Conservation (phyloP, 2,797 vertebrate genomes). For the Falco rusticolus region DNA sequence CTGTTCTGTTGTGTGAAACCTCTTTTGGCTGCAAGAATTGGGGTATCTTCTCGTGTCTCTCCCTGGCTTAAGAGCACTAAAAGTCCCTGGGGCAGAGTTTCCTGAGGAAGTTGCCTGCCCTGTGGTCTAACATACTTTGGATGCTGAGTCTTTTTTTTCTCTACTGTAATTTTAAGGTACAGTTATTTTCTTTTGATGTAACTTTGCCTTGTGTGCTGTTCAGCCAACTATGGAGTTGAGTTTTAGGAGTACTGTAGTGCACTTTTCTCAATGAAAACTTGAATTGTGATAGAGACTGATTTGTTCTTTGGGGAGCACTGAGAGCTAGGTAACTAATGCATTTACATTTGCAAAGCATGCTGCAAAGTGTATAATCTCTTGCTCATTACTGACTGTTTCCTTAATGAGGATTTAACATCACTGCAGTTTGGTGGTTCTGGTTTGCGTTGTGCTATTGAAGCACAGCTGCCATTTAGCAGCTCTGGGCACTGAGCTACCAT, state of each 20-base stretch:
- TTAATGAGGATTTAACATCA: not conserved
- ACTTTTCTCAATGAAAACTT: not conserved
- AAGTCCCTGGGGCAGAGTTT: not conserved
- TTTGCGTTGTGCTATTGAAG: not conserved
- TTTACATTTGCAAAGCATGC: not conserved
- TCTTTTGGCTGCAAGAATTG: not conserved
- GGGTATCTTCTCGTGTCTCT: not conserved
- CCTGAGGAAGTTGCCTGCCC: not conserved
- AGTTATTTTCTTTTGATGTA: not conserved
- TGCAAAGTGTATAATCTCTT: not conserved
- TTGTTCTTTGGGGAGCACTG: not conserved
- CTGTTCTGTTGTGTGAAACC: not conserved
- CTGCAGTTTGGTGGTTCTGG: not conserved
- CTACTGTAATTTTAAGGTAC: not conserved
- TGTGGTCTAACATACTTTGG: not conserved
- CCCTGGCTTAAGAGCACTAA: not conserved
- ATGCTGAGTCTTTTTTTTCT: not conserved
- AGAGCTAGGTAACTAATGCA: not conserved
- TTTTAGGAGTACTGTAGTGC: not conserved
- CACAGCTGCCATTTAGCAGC: not conserved
- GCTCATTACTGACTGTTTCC: not conserved
- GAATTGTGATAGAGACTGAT: not conserved
- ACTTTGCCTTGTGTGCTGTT: not conserved
- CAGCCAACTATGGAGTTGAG: accelerated
- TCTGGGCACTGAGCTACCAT: not conserved